phyloP scores from a whole-genome alignment of 2,797 vertebrate genomes.

The Gymnothorax javanicus region DNA sequence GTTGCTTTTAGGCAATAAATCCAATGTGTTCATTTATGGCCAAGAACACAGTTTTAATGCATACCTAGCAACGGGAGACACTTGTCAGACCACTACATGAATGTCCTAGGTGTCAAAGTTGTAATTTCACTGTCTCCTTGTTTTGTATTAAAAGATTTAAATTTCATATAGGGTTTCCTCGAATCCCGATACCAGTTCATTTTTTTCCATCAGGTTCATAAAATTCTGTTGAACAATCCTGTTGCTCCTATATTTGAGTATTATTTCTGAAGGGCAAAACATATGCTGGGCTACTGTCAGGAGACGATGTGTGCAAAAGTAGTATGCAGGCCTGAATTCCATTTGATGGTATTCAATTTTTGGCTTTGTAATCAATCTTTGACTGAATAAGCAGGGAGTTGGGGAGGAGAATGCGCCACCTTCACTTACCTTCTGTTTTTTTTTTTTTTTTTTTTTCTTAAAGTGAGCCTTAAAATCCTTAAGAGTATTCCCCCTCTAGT shows the following conservation, averaged over 20 bases:
- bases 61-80: background rate
- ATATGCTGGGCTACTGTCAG: background rate
- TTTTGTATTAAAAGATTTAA: background rate
- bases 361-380: background rate
- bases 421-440: background rate
- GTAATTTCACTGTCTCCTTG: background rate
- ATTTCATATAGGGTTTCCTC: background rate
- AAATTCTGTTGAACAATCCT: background rate
- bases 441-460: background rate
- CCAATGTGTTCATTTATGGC: conserved; percentile 3
- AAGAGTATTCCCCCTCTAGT: too few species aligned
- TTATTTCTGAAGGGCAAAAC: background rate
- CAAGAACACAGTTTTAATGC: background rate
- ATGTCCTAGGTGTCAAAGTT: background rate
- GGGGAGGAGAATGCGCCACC: background rate
- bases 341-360: background rate
- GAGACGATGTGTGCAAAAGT: background rate
- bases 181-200: background rate
- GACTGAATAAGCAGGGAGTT: background rate
- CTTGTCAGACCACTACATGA: background rate
- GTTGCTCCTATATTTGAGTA: background rate
- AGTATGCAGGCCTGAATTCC: background rate
- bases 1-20: background rate
- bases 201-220: background rate
- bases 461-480: background rate